Evolutionary conservation across 2,113 vertebrate genomes (phyloP), one percentile per base, ranked within the genome.

Genomic region (Mustela nigripes): DNA sequence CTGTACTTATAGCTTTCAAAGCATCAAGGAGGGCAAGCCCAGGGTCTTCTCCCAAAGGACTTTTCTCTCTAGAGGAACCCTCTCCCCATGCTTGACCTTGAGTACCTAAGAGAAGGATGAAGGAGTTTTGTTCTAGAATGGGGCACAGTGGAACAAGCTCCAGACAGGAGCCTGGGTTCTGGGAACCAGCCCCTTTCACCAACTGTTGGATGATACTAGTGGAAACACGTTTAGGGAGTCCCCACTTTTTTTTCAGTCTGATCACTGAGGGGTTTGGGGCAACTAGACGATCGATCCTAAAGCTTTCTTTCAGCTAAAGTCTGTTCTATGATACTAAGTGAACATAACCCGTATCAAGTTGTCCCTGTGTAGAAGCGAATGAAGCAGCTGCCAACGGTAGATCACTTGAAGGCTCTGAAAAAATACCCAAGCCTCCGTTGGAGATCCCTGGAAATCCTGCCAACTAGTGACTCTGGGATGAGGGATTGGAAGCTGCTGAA

Each of bases 381-480:
- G 4, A 91, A 81, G 36, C 81, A 78, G 31, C 1, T 80, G 36
- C 9, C 92, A 91, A 82, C 22, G 12, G 26, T 76, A 74, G 42
- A 21, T 88, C 62, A 45, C 45, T 33, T 58, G 53, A 96, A 53
- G 86, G 14, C 33, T 65, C 63, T 78, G 28, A 91, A 56, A 84
- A 62, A 76, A 85, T 45, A 69, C 21, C 76, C 28, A 16, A 19
- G 50, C 48, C 89, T 96, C 82, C 24, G 15, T 0, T 22, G 53
- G 31, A 65, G 65, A 96, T 76, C n/a, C 62, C 86, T 95, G 21
- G 65, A 93, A 71, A 80, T 90, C 67, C 21, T 81, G 22, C 60
- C 94, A 88, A 79, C 26, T 67, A 65, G 62, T 60, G 36, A 96
- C 79, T 90, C 89, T 58, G 39, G 82, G 56, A 87, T 84, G 36